phyloP scores from a whole-genome alignment of 2,888 invertebrate genomes.

The Agonopterix arenella region DNA sequence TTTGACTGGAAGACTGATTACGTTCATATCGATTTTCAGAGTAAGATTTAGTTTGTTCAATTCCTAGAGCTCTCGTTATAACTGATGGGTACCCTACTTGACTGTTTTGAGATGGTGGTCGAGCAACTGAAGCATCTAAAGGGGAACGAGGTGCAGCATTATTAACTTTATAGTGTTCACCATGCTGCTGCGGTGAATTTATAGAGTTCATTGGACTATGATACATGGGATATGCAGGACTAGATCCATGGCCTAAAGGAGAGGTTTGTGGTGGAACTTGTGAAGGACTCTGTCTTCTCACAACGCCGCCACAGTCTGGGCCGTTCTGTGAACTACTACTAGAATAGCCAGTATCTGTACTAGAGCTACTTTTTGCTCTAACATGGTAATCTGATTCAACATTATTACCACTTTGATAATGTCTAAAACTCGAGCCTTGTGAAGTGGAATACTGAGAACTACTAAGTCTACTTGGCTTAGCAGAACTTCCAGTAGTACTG shows the following conservation, averaged over 20 bases:
- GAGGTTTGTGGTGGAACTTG: constrained; percentile 84
- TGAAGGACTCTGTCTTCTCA: constrained; percentile 82
- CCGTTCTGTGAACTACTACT: constrained; percentile 80
- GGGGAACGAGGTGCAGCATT: constrained; percentile 81
- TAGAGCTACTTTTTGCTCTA: constrained; percentile 78
- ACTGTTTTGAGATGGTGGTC: constrained; percentile 77
- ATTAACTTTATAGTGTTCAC: constrained; percentile 67
- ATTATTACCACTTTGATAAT: constrained; percentile 79
- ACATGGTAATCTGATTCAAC: constrained; percentile 79
- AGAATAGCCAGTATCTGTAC: constrained; percentile 79
- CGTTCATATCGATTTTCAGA: constrained; percentile 74
- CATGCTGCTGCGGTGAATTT: constrained; percentile 83
- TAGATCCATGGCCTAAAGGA: constrained; percentile 84
- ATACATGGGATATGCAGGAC: constrained; percentile 90
- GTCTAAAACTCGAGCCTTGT: constrained; percentile 76
- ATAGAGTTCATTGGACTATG: constrained; percentile 89
- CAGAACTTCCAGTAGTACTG: constrained; percentile 67
- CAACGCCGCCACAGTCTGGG: constrained; percentile 80
- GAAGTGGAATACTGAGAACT: constrained; percentile 72
- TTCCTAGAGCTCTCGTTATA: constrained; percentile 84
- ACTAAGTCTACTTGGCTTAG: constrained; percentile 65
- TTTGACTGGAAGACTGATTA: constrained; percentile 63
- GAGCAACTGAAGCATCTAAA: constrained; percentile 81
- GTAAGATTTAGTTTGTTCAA: constrained; percentile 75
- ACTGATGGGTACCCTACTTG: constrained; percentile 90